These are phyloP conservation scores for Tanytarsus gracilentus DNA, from an alignment of 2,888 invertebrate species.

Conservation along the genomic window DNA sequence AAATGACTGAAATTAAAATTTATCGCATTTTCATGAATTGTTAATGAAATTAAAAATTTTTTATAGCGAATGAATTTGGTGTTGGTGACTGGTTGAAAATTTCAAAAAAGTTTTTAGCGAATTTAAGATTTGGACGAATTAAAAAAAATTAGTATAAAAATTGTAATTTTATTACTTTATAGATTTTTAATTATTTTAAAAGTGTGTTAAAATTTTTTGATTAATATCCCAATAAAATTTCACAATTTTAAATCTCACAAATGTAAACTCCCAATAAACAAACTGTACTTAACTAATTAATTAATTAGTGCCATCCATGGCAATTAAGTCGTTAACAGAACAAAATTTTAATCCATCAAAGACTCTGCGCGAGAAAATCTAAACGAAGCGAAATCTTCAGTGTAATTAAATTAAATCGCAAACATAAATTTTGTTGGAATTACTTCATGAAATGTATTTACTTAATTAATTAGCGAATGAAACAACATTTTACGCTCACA, in stretches of 20 bases:
- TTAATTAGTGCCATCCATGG: no score
- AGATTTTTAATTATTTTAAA: no score
- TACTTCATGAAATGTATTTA: conserved; percentile 13
- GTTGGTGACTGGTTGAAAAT: no score
- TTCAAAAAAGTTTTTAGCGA: background rate
- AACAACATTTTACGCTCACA: background rate
- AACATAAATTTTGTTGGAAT: conserved; percentile 14
- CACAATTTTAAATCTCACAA: no score
- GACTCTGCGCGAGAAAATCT: background rate
- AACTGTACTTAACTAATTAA: no score
- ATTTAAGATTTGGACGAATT: no score
- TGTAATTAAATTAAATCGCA: conserved; percentile 21
- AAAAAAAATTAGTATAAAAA: no score
- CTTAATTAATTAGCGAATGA: conserved; percentile 22
- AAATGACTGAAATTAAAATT: conserved; percentile 27
- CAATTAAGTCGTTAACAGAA: no score
- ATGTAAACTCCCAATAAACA: no score
- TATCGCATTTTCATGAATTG: conserved; percentile 28
- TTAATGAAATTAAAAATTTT: conserved; percentile 26
- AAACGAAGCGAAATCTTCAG: background rate
- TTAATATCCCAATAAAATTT: no score
- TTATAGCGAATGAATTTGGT: background rate
- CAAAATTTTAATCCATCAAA: conserved; percentile 9
- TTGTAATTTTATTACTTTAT: no score
- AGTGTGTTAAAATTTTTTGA: no score